Percentiles rank a stretch among this genome's conserved stretches.
These are phyloP conservation scores for Perca fluviatilis DNA, from an alignment of 2,113 vertebrate species.

Conservation along the genomic window DNA sequence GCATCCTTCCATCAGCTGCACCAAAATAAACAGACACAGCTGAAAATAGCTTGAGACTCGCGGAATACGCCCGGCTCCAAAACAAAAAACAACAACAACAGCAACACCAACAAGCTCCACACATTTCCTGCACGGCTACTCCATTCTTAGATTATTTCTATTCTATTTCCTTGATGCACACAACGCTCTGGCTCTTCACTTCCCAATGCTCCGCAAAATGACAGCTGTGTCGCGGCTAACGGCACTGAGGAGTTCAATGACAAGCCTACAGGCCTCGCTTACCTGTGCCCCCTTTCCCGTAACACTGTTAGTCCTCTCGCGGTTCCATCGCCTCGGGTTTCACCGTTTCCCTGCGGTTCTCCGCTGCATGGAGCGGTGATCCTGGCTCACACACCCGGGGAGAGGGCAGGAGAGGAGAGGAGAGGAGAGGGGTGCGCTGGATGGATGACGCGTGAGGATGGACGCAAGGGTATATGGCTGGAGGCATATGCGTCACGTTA, in stretches of 20 bases:
- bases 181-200: too few relatives aligned
- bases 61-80: too few relatives aligned
- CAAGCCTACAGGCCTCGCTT: constrained; percentile 28
- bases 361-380: constrained; percentile 66
- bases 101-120: not conserved
- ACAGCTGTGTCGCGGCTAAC: constrained; percentile 11
- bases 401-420: not conserved
- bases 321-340: constrained; percentile 39
- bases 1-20: constrained; percentile 54
- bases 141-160: constrained; percentile 15
- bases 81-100: too few relatives aligned
- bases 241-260: not conserved
- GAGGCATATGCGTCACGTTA: constrained; percentile 71
- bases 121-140: not conserved
- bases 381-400: constrained; percentile 52
- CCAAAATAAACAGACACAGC: constrained; percentile 42
- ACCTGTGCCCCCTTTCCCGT: constrained; percentile 62
- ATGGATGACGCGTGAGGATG: constrained; percentile 38
- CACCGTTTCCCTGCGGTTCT: constrained; percentile 41
- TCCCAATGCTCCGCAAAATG: not conserved
- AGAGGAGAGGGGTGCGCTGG: constrained; percentile 14
- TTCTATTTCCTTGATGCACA: constrained; percentile 12
- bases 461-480: constrained; percentile 40
- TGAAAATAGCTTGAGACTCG: not conserved
- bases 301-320: constrained; percentile 5